phyloP scores from a whole-genome alignment of 2,888 invertebrate genomes.

The Drosophila borealis region DNA sequence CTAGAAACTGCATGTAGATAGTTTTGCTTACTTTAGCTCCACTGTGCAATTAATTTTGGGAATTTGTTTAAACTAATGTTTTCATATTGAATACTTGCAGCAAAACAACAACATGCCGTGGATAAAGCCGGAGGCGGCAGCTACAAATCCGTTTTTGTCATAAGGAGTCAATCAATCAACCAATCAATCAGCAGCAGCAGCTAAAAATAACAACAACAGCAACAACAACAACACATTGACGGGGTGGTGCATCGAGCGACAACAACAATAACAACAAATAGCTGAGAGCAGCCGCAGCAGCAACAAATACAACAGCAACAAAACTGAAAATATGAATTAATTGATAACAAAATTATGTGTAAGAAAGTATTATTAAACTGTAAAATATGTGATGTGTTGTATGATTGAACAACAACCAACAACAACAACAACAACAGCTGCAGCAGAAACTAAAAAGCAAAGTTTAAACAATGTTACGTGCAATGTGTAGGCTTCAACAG shows the following conservation, averaged over 20 bases:
- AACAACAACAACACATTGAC: conserved; percentile 25
- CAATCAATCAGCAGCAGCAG: conserved; percentile 36
- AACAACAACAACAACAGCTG: conserved; percentile 32
- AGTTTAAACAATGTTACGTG: conserved; percentile 43
- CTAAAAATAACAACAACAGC: conserved; percentile 26
- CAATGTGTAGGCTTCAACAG: conserved; percentile 45
- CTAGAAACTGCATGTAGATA: conserved; percentile 58
- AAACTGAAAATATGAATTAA: conserved; percentile 56
- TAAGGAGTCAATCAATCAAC: conserved; percentile 62
- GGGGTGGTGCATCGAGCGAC: conserved; percentile 31
- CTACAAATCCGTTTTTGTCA: conserved; percentile 85
- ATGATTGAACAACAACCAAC: conserved; percentile 18
- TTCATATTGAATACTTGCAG: conserved; percentile 59
- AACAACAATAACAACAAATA: conserved; percentile 21
- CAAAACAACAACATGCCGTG: conserved; percentile 84
- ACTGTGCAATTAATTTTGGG: not conserved
- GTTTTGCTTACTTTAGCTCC: conserved; percentile 34
- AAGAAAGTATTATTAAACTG: conserved; percentile 82
- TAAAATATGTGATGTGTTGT: conserved; percentile 78
- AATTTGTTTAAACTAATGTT: conserved; percentile 17
- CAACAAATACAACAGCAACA: conserved; percentile 29
- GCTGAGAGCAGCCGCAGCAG: conserved; percentile 26
- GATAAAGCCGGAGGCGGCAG: conserved; percentile 84
- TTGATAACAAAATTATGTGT: conserved; percentile 71
- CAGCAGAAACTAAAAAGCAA: conserved; percentile 24